Base-by-base conservation (phyloP, 37 sponge, comb jelly and placozoan species). In the Agelas oroides region DNA sequence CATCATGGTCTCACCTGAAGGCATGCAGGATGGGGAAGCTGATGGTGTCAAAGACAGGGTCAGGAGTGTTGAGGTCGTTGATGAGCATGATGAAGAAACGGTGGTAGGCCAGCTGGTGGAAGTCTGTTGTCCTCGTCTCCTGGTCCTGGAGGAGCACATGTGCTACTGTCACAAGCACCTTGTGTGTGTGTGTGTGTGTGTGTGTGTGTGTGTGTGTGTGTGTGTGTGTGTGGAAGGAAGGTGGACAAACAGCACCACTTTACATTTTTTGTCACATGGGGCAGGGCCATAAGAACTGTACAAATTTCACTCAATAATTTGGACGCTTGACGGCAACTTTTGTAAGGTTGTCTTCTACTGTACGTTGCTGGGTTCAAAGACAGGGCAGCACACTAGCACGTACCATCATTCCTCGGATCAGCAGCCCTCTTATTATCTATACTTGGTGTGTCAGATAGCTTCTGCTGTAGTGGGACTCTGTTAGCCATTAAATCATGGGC, bases 51-150 rank as follows among this genome's bases (percentile, higher is more conserved):
- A 97, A 93, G 82, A 97, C 94, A 23, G 90, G 94, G 53, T 97
- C 99, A 17, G 92, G 86, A 34, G 89, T 67, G 39, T 80, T 94
- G 57, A 99, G 94, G 70, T 99, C 99, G 58, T 84, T 95, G 68
- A 99, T 90, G 31, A 99, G 75, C 96, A 99, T 99, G 54, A 92
- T 92, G 83, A 97, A 97, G 89, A 99, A 93, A 39, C 99, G 76
- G 75, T 99, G 97, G 57, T 99, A 99, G 18, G 99, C 94, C 58
- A 99, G 90, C 75, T 97, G 97, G 57, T 97, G 97, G 88, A 99
- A 99, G 33, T 99, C 97, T 0, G 88, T 82, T 5, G 76, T 71
- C 31, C 86, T 60, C 12, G 54, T 76, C 87, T 99, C 97, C 61
- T 99, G 99, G 81, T 99, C 99, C 54, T 97, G 92, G 36, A 95